Evolutionary conservation across 2,113 vertebrate genomes (phyloP).

Genomic region (Orthonyx spaldingii): DNA sequence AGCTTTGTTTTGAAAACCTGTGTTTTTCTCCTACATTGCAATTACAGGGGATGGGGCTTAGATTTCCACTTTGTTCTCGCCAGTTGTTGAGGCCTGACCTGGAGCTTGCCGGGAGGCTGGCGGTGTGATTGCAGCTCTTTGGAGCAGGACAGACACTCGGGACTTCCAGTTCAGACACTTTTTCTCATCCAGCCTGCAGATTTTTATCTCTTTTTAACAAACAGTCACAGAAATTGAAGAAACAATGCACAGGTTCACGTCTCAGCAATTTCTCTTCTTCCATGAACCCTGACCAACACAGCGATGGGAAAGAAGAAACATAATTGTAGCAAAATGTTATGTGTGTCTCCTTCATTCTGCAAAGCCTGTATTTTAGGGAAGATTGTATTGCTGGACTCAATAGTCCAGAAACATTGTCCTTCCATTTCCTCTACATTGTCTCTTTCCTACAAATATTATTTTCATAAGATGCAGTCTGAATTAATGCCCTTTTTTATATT

Average conservation of each 20-base stretch:
- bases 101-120: background rate
- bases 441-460: background rate
- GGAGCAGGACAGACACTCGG: background rate
- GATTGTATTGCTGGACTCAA: background rate
- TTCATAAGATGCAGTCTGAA: background rate
- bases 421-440: background rate
- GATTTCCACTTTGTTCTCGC: background rate
- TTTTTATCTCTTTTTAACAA: slow-evolving; percentile 21
- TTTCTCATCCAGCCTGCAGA: background rate
- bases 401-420: background rate
- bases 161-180: background rate
- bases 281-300: background rate
- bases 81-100: background rate
- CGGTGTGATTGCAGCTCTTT: background rate
- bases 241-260: background rate
- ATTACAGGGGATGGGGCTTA: background rate
- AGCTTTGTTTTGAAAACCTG: slow-evolving; percentile 15
- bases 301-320: background rate
- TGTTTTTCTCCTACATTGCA: background rate
- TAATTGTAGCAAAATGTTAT: background rate
- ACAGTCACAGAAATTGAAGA: background rate
- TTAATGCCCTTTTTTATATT: background rate
- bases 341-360: background rate
- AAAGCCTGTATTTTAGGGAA: slow-evolving; percentile 3
- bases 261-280: background rate